Percentiles rank a stretch among this genome's conserved stretches.
Evolutionary conservation across 2,888 invertebrate genomes (phyloP).

Genomic region (Crossocerus cetratus): DNA sequence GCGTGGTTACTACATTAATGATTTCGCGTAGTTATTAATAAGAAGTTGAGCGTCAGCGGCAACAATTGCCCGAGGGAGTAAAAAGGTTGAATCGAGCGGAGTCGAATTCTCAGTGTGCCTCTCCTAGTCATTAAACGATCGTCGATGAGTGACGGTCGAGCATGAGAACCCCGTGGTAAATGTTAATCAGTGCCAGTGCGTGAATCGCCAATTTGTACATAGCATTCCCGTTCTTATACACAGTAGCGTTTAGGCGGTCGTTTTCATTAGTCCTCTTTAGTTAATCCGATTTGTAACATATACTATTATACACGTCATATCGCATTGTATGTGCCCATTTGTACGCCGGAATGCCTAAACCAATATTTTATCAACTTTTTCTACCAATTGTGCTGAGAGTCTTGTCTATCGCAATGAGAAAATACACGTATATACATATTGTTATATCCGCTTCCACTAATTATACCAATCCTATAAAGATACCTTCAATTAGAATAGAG

Average conservation of each 20-base stretch:
- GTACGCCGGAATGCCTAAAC: slow-evolving; percentile 63
- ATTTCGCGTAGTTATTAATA: slow-evolving; percentile 35
- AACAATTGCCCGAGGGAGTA: slow-evolving; percentile 19
- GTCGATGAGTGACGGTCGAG: slow-evolving; percentile 28
- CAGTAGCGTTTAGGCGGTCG: slow-evolving; percentile 38
- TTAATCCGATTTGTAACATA: slow-evolving; percentile 43
- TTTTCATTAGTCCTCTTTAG: slow-evolving; percentile 38
- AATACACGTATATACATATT: slow-evolving; percentile 46
- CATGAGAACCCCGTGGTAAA: slow-evolving; percentile 36
- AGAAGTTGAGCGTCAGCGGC: slow-evolving; percentile 18
- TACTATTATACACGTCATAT: slow-evolving; percentile 39
- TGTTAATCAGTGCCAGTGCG: slow-evolving; percentile 40
- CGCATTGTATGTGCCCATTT: slow-evolving; percentile 55
- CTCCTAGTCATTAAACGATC: slow-evolving; percentile 55
- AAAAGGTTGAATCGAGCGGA: slow-evolving; percentile 26
- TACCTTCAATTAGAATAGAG: too few species aligned
- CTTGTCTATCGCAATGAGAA: slow-evolving; percentile 46
- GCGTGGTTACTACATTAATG: slow-evolving; percentile 52
- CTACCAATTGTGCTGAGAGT: slow-evolving; percentile 57
- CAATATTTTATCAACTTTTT: slow-evolving; percentile 59
- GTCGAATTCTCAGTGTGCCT: slow-evolving; percentile 31
- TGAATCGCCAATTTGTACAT: slow-evolving; percentile 63
- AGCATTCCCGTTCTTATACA: slow-evolving; percentile 66
- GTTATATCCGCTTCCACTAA: slow-evolving; percentile 12
- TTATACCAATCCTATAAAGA: neutral